Conservation (phyloP, 2,797 vertebrate species). For the Sciurus vulgaris region DNA sequence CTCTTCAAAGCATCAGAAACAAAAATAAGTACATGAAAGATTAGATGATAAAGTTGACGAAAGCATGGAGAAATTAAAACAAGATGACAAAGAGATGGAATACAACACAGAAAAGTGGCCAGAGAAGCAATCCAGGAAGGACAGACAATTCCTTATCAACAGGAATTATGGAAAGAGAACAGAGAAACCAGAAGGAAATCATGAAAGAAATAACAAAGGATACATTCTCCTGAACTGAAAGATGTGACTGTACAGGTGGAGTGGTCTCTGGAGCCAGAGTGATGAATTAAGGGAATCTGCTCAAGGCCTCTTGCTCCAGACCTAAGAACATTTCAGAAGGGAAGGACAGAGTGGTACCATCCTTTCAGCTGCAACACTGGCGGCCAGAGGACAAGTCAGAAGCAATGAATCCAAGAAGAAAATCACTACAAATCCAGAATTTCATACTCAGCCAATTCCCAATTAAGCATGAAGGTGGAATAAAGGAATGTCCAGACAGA, state of each 20-base stretch:
- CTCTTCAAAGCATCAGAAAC: conserved; percentile 5
- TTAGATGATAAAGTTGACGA: not conserved
- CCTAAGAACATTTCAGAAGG: not conserved
- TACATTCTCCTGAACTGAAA: not conserved
- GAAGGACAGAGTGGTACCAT: not conserved
- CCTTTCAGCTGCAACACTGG: not conserved
- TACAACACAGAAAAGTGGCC: not conserved
- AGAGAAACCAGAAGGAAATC: not conserved
- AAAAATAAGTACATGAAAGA: not conserved
- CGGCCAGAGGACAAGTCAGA: not conserved
- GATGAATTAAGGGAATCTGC: not conserved
- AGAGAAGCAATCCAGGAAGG: not conserved
- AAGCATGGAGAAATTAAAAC: not conserved
- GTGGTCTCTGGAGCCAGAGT: not conserved
- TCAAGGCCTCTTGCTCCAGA: not conserved
- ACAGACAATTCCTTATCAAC: not conserved
- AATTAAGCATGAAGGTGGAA: not conserved
- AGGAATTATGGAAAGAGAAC: not conserved
- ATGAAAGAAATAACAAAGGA: not conserved
- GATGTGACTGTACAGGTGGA: not conserved
- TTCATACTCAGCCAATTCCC: not conserved
- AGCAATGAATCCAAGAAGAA: not conserved
- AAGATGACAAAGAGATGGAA: not conserved
- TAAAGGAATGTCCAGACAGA: not conserved
- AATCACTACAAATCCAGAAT: conserved; percentile 1